Base-by-base conservation (phyloP, 2,113 vertebrate species). In the Nothobranchius kuhntae region DNA sequence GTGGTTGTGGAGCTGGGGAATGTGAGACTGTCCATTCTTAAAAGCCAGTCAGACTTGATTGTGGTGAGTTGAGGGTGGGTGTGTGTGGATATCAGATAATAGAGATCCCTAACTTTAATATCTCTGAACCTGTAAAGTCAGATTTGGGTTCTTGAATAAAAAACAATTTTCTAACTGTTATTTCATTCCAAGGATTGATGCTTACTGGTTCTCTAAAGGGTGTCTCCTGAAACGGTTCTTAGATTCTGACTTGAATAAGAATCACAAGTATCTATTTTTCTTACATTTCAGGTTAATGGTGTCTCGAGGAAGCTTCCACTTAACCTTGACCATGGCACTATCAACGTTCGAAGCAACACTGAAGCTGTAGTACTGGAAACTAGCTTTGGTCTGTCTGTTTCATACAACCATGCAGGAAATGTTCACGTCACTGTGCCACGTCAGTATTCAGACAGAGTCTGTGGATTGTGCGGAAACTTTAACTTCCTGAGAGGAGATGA, bases 381-480 rank as follows among this genome's bases (percentile, higher is more conserved):
- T 13, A 80, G 80, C 48, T 95, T 93, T 54, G 75, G 65, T 3
- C 90, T 96, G 40, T 68, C 15, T 0, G 86, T 95, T 63, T 93
- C 90, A 52, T 95, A 91, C 26, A 89, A 93, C 78, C 24, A 53
- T 0, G 74, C 91, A 14, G 92, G 94, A 52, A 86, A 89, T 0
- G 85, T 96, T 57, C 89, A 93, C 14, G 74, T 96, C 65, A 86
- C 61, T 42, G 70, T 95, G 53, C 92, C 94, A 13, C 79, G 81
- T 7, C n/a, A 26, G 21, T 94, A 93, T 74, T 91, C 91, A 26
- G 72, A 88, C 78, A 71, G 87, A 73, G 87, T 93, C 35, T 95
- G 95, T 3, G 95, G 95, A 67, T 89, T 95, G 79, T 96, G 94
- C n/a, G 94, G 95, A 26, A 95, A 94, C 87, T 95, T 93, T 65